These are phyloP conservation scores for Gastrophryne carolinensis DNA, from an alignment of 2,797 vertebrate genomes.

Conservation along the genomic window DNA sequence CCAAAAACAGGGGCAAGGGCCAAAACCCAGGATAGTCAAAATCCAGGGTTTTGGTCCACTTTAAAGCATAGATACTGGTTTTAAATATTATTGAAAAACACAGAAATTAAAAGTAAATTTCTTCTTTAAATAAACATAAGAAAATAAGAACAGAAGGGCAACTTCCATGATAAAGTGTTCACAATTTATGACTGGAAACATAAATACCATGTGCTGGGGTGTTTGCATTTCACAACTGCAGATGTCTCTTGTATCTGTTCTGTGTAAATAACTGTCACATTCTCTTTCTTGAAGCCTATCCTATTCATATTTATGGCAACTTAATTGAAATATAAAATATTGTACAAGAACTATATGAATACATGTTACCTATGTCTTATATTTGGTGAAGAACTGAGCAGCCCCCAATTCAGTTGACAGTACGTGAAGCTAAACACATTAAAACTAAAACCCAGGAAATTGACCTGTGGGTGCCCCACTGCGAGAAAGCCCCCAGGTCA, in stretches of 20 bases:
- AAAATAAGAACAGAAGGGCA: constrained; percentile 10
- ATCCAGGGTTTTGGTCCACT: no score
- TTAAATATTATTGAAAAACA: background rate
- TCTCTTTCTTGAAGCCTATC: constrained; percentile 7
- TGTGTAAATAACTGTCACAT: constrained; percentile 38
- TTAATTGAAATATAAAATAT: constrained; percentile 14
- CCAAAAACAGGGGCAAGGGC: no score
- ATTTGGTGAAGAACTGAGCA: no score
- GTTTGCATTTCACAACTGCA: constrained; percentile 18
- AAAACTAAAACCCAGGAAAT: no score
- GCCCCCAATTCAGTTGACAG: no score
- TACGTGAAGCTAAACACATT: no score
- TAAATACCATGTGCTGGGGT: constrained; percentile 38
- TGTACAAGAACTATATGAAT: no score
- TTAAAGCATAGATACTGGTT: background rate
- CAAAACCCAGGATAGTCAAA: no score
- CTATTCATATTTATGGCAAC: constrained; percentile 18
- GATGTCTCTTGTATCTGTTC: constrained; percentile 34
- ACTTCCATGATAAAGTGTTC: constrained; percentile 19
- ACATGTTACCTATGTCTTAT: no score
- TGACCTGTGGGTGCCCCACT: no score
- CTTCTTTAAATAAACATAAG: background rate
- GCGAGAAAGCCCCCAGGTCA: no score
- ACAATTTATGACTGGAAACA: constrained; percentile 21
- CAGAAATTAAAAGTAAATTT: background rate